Percentiles rank a stretch among this genome's conserved stretches.
Conservation (phyloP, 2,797 vertebrate species). For the Spinibarbus caldwelli region DNA sequence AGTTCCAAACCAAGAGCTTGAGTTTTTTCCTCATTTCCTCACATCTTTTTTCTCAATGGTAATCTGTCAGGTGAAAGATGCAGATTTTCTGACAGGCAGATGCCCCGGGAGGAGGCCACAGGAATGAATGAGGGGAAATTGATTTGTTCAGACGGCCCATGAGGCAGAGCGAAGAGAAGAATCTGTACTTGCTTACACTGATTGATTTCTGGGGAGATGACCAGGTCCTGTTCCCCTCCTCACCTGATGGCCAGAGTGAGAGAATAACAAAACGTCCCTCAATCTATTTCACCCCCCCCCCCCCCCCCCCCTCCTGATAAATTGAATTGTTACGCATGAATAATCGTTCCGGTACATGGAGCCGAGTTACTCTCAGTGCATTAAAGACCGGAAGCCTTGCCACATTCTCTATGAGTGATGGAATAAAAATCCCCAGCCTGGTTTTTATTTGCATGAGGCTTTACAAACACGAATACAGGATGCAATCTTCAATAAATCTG, state of each 20-base stretch:
- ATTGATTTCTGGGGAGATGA: conserved; percentile 60
- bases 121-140: conserved; percentile 56
- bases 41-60: conserved; percentile 27
- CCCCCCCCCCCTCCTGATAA: too few species aligned
- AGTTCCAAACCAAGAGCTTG: conserved; percentile 43
- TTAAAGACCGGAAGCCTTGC: conserved; percentile 20
- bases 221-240: conserved; percentile 39
- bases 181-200: conserved; percentile 39
- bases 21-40: conserved; percentile 12
- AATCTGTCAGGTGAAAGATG: conserved; percentile 61
- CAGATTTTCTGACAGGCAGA: conserved; percentile 60
- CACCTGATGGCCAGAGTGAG: conserved; percentile 34
- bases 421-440: background rate
- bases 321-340: too few species aligned
- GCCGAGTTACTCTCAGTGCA: conserved; percentile 3
- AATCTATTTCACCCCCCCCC: too few species aligned
- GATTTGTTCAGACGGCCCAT: conserved; percentile 56
- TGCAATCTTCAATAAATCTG: conserved; percentile 20
- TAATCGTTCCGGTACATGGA: conserved; percentile 8
- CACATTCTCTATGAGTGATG: background rate
- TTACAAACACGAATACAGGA: conserved; percentile 9
- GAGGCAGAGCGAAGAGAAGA: conserved; percentile 22
- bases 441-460: conserved; percentile 18
- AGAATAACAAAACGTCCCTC: conserved; percentile 45
- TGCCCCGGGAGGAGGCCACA: conserved; percentile 38